Conservation (phyloP, 2,113 vertebrate genomes). For the Eurystomus gularis region DNA sequence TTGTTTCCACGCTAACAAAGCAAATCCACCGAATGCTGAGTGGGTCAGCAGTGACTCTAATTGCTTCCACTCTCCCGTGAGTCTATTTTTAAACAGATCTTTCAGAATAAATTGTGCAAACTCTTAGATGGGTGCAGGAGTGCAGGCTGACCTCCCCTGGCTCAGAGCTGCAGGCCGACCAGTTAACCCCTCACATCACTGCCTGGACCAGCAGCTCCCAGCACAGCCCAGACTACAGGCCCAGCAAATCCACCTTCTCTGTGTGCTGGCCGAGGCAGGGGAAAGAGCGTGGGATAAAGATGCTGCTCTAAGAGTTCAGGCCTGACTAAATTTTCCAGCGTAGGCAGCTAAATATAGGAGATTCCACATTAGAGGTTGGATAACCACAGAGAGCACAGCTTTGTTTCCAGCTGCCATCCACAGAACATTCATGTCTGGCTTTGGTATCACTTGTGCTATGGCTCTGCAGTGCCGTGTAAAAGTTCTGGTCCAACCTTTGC, state of each 20-base stretch:
- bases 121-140: background rate
- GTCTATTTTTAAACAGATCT: background rate
- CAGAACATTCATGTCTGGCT: background rate
- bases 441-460: background rate
- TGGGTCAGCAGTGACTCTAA: background rate
- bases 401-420: constrained; percentile 3
- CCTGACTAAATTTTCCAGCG: background rate
- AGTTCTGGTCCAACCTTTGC: background rate
- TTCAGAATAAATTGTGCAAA: background rate
- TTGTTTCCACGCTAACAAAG: background rate
- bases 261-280: background rate
- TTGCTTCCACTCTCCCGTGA: background rate
- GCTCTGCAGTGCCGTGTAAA: background rate
- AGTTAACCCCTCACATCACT: background rate
- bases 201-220: background rate
- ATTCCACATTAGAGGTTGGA: background rate
- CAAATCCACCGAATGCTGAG: background rate
- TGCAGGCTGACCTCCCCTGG: background rate
- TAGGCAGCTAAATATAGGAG: constrained; percentile 30
- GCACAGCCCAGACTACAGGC: background rate
- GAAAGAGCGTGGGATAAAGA: background rate
- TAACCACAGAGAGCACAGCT: background rate
- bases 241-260: background rate
- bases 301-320: background rate
- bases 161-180: background rate